phyloP scores from a whole-genome alignment of 2,113 vertebrate genomes.

The Leptobrachium leishanense region DNA sequence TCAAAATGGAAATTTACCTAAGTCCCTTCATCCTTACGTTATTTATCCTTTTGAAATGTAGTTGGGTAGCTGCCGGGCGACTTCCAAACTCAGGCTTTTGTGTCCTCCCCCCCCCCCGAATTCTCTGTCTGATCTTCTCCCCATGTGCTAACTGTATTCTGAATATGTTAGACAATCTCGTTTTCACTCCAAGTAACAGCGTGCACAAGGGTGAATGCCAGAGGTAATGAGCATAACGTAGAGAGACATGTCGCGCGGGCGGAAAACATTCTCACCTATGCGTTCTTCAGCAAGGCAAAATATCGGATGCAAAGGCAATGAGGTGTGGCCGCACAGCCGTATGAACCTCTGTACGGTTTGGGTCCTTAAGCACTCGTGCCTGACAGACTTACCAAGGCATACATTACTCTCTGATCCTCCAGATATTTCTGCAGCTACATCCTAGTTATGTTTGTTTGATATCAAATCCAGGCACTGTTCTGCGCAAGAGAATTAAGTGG shows the following conservation, averaged over 20 bases:
- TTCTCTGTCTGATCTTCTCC: constrained; percentile 24
- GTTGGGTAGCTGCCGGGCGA: constrained; percentile 39
- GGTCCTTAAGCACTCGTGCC: neutral
- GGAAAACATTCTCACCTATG: constrained; percentile 20
- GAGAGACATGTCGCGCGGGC: constrained; percentile 18
- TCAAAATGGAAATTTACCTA: constrained; percentile 45
- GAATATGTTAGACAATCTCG: constrained; percentile 27
- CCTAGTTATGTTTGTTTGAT: too few species aligned
- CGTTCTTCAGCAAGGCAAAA: neutral
- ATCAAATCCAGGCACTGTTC: too few species aligned
- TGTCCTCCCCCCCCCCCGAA: neutral
- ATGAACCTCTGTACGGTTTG: neutral
- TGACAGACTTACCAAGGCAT: neutral
- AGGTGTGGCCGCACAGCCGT: neutral
- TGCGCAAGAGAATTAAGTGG: too few species aligned
- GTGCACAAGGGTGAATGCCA: constrained; percentile 27
- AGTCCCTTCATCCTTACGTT: constrained; percentile 38
- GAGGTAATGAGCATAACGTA: constrained; percentile 17
- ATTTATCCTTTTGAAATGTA: constrained; percentile 3
- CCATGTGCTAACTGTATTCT: constrained; percentile 13
- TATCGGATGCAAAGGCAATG: neutral
- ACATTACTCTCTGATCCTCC: too few species aligned
- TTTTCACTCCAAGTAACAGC: constrained; percentile 30
- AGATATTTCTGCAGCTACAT: too few species aligned
- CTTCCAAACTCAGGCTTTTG: constrained; percentile 11